phyloP scores from a whole-genome alignment of 64 coral and sea anemone genomes.

The Pocillopora damicornis region DNA sequence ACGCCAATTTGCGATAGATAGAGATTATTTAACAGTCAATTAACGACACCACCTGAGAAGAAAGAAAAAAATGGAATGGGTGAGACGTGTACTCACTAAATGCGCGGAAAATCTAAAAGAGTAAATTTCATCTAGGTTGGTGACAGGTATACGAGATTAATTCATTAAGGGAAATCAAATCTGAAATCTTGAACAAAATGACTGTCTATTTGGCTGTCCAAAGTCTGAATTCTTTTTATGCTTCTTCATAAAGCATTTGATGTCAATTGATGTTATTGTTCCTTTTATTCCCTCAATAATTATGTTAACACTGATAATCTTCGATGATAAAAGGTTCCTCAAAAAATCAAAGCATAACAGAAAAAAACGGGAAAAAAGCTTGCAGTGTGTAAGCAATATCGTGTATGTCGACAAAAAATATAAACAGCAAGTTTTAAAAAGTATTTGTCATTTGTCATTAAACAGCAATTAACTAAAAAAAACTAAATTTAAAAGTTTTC shows the following conservation, averaged over 20 bases:
- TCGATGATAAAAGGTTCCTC: not conserved
- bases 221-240: not conserved
- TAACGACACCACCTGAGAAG: not conserved
- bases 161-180: not conserved
- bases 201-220: not conserved
- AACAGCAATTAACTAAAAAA: constrained; percentile 3
- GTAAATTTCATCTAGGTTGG: too few relatives aligned
- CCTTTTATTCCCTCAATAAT: not conserved
- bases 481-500: not conserved
- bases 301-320: not conserved
- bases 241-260: not conserved
- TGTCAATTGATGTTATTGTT: not conserved
- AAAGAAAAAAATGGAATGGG: not conserved
- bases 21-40: not conserved
- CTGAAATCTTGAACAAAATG: not conserved
- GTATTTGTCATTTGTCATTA: not conserved
- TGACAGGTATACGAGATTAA: not conserved
- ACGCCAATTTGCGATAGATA: not conserved
- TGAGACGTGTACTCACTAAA: not conserved
- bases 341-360: not conserved
- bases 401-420: not conserved
- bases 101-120: not conserved
- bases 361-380: not conserved
- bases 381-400: not conserved
- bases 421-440: not conserved